Base-by-base conservation (phyloP, 2,888 invertebrate genomes). In the Megalurothrips usitatus region DNA sequence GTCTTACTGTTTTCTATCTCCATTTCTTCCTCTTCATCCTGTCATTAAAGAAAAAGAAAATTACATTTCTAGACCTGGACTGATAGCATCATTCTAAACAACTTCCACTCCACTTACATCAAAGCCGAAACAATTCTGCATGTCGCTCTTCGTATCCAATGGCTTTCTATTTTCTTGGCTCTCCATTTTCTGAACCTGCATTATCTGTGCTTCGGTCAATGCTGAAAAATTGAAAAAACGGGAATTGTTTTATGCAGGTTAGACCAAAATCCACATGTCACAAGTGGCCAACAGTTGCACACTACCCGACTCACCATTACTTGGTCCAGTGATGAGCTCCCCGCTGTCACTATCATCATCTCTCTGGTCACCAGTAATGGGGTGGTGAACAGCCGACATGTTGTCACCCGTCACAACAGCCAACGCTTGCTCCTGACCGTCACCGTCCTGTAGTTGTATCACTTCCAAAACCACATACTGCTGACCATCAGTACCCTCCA, bases 391-490 rank as follows among this genome's bases (percentile, higher is more conserved):
- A 75, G 12, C 26, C 1, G 26, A 1, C 68, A 75, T 75, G 81
- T 88, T 88, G 83, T 89, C 88, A 80, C 87, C 88, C 1, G 88
- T 86, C 12, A 89, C 88, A 26, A 89, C 89, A 28, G 89, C 88
- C 84, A 89, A 88, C 83, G 86, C 85, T 82, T 87, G 86, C 80
- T 87, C 86, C 28, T 85, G 84, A 14, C 86, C 86, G 80, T 86
- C 86, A 8, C 86, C 85, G 81, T 87, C 87, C 85, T 86, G 84
- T 81, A 94, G 87, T 84, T 95, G 94, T 79, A 96, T 94, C 14
- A 96, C 95, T 88, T 96, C 96, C 19, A 96, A 88, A n/a, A 96
- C 95, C 80, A 96, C 95, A 85, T 95, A 95, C 86, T 95, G 94
- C 84, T 95, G 94, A 0, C 94, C 94, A 86, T 93, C 93, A 10